Conservation (phyloP, 2,888 invertebrate species). For the Chydorus sphaericus region DNA sequence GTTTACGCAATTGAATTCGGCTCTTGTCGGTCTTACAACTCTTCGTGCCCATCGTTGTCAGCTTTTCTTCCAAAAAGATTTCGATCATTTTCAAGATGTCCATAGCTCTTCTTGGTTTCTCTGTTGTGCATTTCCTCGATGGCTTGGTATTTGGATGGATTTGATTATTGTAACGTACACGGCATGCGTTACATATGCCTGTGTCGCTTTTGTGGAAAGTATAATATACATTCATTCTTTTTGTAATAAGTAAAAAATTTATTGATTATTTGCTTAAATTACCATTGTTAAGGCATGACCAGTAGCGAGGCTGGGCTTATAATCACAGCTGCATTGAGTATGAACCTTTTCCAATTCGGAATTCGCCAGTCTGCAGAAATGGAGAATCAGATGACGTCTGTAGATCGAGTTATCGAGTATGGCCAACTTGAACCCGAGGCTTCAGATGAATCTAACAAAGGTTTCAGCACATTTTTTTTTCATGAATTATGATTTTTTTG, state of each 20-base stretch:
- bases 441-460: slow-evolving; percentile 32
- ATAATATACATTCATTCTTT: slow-evolving; percentile 17
- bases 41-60: slow-evolving; percentile 79
- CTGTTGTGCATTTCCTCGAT: slow-evolving; percentile 75
- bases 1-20: slow-evolving; percentile 81
- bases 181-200: slow-evolving; percentile 66
- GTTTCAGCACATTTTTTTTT: neutral
- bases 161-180: slow-evolving; percentile 75
- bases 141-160: slow-evolving; percentile 88
- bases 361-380: slow-evolving; percentile 83
- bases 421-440: slow-evolving; percentile 55
- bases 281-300: slow-evolving; percentile 16
- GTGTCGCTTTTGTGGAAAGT: slow-evolving; percentile 48
- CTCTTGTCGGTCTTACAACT: slow-evolving; percentile 76
- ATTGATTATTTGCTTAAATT: too few species aligned
- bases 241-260: neutral
- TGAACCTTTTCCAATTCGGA: slow-evolving; percentile 53
- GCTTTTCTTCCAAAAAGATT: slow-evolving; percentile 55
- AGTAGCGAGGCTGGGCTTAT: slow-evolving; percentile 25
- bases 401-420: slow-evolving; percentile 38
- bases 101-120: slow-evolving; percentile 87
- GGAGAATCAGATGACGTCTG: slow-evolving; percentile 65
- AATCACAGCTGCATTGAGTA: slow-evolving; percentile 24
- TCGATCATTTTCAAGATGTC: slow-evolving; percentile 49
- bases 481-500: neutral